A percentile compares a stretch with the other conserved stretches of the same genome.
Conservation (phyloP, 2,797 vertebrate species). For the Echeneis naucrates region DNA sequence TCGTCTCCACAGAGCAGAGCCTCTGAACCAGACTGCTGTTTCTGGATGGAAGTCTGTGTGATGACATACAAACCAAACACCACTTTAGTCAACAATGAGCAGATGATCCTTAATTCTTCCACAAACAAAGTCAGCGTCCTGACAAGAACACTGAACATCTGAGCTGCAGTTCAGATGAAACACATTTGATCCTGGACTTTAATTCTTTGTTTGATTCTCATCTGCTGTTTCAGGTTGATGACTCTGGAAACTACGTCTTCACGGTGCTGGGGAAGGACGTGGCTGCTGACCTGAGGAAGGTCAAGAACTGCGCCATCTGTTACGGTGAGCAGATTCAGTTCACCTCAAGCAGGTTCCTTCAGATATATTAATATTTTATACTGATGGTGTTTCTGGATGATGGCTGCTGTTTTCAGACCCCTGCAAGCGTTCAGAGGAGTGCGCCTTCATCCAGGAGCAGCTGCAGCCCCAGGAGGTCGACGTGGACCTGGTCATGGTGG, state of each 20-base stretch:
- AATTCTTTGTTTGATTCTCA: not conserved
- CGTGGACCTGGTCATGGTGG: constrained; percentile 85
- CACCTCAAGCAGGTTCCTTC: too few relatives aligned
- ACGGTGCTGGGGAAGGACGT: constrained; percentile 77
- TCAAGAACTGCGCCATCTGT: constrained; percentile 85
- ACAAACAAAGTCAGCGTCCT: not conserved
- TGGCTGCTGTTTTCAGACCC: constrained; percentile 78
- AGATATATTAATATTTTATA: too few relatives aligned
- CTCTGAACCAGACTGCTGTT: too few relatives aligned
- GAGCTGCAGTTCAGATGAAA: not conserved
- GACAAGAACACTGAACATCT: not conserved
- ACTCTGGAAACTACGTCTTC: constrained; percentile 80
- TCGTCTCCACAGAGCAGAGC: too few relatives aligned
- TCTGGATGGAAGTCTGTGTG: too few relatives aligned
- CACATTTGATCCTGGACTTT: not conserved
- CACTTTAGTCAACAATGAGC: not conserved
- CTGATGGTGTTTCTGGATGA: not conserved
- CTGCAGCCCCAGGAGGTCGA: constrained; percentile 72
- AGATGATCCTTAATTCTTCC: not conserved
- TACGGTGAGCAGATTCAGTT: constrained; percentile 87
- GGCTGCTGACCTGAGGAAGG: constrained; percentile 52
- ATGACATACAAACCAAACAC: not conserved
- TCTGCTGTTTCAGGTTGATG: constrained; percentile 81
- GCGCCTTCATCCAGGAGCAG: constrained; percentile 50
- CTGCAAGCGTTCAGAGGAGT: constrained; percentile 78